Percentiles rank a stretch among this genome's conserved stretches.
phyloP scores from a whole-genome alignment of 1,140 invertebrate genomes.

The Pygmarrhopalites habei region DNA sequence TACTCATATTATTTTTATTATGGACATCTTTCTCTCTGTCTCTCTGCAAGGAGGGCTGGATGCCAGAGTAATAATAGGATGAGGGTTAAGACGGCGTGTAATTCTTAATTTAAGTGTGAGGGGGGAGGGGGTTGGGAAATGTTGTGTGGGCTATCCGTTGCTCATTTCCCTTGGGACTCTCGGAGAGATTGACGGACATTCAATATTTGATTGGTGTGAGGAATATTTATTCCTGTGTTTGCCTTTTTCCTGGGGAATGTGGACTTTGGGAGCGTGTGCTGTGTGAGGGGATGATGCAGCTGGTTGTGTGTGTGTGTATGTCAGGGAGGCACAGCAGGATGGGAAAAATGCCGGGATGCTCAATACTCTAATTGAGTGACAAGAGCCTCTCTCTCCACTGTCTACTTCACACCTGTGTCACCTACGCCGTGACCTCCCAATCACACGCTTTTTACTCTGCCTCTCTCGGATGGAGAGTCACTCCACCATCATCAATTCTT shows the following conservation, averaged over 20 bases:
- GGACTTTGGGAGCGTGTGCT: not conserved
- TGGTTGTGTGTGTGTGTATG: not conserved
- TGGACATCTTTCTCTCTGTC: too few species aligned
- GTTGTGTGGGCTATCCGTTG: too few species aligned
- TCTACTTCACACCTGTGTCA: conserved; percentile 38
- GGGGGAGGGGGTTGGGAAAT: too few species aligned
- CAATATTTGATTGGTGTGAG: conserved; percentile 13
- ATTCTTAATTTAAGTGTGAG: too few species aligned
- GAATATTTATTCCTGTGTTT: conserved; percentile 9
- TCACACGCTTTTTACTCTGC: conserved; percentile 20
- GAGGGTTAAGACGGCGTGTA: too few species aligned
- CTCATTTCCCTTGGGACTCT: too few species aligned
- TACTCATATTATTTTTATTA: too few species aligned
- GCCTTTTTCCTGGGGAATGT: conserved; percentile 2
- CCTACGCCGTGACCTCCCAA: conserved; percentile 34
- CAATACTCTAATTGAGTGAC: conserved; percentile 39
- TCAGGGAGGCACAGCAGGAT: conserved; percentile 12
- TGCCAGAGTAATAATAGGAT: too few species aligned
- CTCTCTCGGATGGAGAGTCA: too few species aligned
- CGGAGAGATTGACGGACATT: not conserved
- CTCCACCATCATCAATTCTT: not conserved
- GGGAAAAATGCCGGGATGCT: conserved; percentile 15
- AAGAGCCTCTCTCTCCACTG: too few species aligned
- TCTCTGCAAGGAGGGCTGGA: too few species aligned
- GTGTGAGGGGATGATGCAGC: not conserved